phyloP scores from a whole-genome alignment of 2,888 invertebrate species.

The Amitus sp. region DNA sequence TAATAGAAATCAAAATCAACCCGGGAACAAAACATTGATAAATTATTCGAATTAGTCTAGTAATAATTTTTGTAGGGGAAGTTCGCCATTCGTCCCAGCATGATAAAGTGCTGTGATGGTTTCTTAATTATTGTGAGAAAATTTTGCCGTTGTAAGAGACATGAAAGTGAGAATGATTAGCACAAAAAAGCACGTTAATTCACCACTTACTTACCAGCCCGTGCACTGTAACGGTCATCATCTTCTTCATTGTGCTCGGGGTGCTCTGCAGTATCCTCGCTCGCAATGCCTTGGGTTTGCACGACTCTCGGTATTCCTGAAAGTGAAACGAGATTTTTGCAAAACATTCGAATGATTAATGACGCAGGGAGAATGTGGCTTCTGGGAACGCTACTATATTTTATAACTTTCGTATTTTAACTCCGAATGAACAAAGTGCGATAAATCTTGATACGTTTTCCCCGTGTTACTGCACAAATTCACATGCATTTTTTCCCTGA shows the following conservation, averaged over 20 bases:
- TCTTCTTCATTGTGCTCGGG: conserved; percentile 73
- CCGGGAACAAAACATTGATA: too few species aligned
- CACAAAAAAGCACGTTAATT: conserved; percentile 18
- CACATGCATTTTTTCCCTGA: background rate
- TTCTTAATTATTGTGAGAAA: too few species aligned
- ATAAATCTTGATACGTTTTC: conserved; percentile 1
- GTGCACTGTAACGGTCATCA: conserved; percentile 69
- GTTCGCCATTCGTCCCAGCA: too few species aligned
- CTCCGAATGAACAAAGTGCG: conserved; percentile 2
- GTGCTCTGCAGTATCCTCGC: conserved; percentile 60
- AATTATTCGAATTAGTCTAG: too few species aligned
- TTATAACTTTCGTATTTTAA: background rate
- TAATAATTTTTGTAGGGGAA: too few species aligned
- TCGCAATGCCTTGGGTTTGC: conserved; percentile 71
- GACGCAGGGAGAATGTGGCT: background rate
- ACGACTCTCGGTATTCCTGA: conserved; percentile 82
- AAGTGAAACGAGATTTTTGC: conserved; percentile 41
- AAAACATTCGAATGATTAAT: background rate
- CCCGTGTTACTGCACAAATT: background rate
- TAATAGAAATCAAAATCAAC: too few species aligned
- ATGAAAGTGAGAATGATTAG: background rate
- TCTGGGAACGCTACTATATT: conserved; percentile 2
- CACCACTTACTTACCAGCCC: conserved; percentile 77
- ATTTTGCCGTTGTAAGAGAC: too few species aligned
- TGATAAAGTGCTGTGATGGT: too few species aligned